Percentiles rank a stretch among this genome's conserved stretches.
These are phyloP conservation scores for Callyntrura sp. DNA, from an alignment of 2,888 invertebrate genomes.

Conservation along the genomic window DNA sequence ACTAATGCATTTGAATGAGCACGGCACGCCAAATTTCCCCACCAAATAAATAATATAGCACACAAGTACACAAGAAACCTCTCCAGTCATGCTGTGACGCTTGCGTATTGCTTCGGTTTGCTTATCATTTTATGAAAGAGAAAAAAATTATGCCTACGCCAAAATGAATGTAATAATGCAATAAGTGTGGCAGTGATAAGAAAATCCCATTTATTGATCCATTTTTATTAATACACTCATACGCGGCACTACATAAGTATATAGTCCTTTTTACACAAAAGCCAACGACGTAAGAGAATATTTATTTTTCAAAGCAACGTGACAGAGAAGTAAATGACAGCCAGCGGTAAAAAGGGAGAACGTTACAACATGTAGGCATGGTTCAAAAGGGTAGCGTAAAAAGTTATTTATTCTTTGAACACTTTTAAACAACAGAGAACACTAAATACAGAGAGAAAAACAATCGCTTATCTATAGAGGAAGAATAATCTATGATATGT, in stretches of 20 bases:
- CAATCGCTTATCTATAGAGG: not conserved
- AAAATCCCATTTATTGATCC: slow-evolving; percentile 56
- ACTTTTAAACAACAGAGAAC: not conserved
- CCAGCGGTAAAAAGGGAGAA: not conserved
- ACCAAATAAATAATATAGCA: not conserved
- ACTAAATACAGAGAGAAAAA: not conserved
- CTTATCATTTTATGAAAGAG: slow-evolving; percentile 11
- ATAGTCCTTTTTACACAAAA: not conserved
- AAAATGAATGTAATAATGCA: slow-evolving; percentile 45
- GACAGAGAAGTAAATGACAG: not conserved
- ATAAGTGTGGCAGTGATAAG: slow-evolving; percentile 45
- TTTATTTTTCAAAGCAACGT: not conserved
- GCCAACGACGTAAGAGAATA: not conserved
- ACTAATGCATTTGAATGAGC: slow-evolving; percentile 20
- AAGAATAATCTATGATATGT: slow-evolving; percentile 9
- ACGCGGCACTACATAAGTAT: not conserved
- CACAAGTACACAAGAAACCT: slow-evolving; percentile 4
- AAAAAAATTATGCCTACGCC: slow-evolving; percentile 31
- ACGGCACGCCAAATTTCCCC: not conserved
- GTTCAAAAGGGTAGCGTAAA: not conserved
- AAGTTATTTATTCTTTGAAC: not conserved
- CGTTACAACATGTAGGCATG: not conserved
- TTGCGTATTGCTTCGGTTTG: not conserved
- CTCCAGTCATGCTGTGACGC: slow-evolving; percentile 19
- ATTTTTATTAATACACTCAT: slow-evolving; percentile 45